Evolutionary conservation across 2,888 invertebrate genomes (phyloP).

Genomic region (Microchrysa polita): DNA sequence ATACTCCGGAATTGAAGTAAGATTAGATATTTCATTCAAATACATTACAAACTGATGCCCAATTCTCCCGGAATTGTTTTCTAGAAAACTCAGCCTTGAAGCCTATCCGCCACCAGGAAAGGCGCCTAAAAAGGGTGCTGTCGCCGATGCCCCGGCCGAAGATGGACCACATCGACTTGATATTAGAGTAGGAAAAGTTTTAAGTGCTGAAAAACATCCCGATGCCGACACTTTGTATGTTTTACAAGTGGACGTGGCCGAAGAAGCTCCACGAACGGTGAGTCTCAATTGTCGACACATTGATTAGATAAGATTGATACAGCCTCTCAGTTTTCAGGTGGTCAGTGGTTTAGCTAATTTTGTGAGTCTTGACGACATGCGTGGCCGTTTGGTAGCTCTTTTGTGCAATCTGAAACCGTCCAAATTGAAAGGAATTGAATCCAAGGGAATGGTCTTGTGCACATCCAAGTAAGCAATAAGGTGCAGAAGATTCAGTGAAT

Average conservation of each 20-base stretch:
- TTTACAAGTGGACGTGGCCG: conserved; percentile 92
- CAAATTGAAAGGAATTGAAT: conserved; percentile 92
- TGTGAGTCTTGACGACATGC: conserved; percentile 90
- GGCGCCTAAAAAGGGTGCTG: conserved; percentile 54
- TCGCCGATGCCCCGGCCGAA: conserved; percentile 60
- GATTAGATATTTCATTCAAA: not conserved
- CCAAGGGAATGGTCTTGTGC: conserved; percentile 94
- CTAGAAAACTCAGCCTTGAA: conserved; percentile 73
- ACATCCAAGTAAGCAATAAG: conserved; percentile 74
- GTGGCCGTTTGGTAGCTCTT: conserved; percentile 88
- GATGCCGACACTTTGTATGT: conserved; percentile 93
- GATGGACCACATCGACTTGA: conserved; percentile 83
- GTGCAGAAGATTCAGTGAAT: not conserved
- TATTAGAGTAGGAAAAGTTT: conserved; percentile 86
- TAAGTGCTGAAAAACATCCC: conserved; percentile 85
- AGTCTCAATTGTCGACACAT: conserved; percentile 1
- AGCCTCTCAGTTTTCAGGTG: too few species aligned
- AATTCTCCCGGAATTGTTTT: not conserved
- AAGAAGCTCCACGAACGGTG: conserved; percentile 72
- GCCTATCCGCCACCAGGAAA: conserved; percentile 89
- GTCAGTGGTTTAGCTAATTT: conserved; percentile 93
- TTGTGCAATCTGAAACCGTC: conserved; percentile 96
- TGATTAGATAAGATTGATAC: too few species aligned
- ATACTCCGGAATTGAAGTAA: conserved; percentile 77
- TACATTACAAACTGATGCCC: too few species aligned